Conservation (phyloP, 2,113 vertebrate species). For the Solea solea region DNA sequence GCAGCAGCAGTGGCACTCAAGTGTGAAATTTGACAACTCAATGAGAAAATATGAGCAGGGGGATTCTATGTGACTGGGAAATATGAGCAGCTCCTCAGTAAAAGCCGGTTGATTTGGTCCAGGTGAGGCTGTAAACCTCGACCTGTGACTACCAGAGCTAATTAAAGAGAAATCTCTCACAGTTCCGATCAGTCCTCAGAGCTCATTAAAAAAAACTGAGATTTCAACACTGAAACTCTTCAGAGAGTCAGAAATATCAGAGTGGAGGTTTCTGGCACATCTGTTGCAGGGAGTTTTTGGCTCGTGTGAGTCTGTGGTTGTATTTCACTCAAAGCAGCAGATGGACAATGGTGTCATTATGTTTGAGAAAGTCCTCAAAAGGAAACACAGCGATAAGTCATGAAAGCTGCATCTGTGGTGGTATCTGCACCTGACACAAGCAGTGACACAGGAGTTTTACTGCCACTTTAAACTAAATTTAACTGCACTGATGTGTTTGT, state of each 20-base stretch:
- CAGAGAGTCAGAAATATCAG: not conserved
- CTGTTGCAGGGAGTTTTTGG: not conserved
- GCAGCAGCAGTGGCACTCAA: not conserved
- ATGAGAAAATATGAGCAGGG: not conserved
- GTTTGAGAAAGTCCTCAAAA: not conserved
- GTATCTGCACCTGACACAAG: too few relatives aligned
- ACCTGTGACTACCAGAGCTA: not conserved
- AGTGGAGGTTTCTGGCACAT: not conserved
- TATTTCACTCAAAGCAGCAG: not conserved
- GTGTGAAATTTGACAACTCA: constrained; percentile 27
- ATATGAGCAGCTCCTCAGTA: not conserved
- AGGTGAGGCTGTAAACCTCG: not conserved
- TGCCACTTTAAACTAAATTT: too few relatives aligned
- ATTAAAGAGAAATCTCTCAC: constrained; percentile 22
- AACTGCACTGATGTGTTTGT: too few relatives aligned
- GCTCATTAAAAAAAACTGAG: constrained; percentile 40
- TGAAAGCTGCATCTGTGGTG: not conserved
- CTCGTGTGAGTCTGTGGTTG: not conserved
- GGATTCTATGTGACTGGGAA: not conserved
- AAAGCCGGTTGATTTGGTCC: not conserved
- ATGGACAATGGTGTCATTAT: not conserved
- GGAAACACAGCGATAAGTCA: not conserved
- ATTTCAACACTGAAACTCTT: constrained; percentile 5
- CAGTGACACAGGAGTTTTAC: too few relatives aligned
- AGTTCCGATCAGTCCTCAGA: not conserved